These are phyloP conservation scores for Phortica okadai DNA, from an alignment of 2,888 invertebrate genomes.

Conservation along the genomic window DNA sequence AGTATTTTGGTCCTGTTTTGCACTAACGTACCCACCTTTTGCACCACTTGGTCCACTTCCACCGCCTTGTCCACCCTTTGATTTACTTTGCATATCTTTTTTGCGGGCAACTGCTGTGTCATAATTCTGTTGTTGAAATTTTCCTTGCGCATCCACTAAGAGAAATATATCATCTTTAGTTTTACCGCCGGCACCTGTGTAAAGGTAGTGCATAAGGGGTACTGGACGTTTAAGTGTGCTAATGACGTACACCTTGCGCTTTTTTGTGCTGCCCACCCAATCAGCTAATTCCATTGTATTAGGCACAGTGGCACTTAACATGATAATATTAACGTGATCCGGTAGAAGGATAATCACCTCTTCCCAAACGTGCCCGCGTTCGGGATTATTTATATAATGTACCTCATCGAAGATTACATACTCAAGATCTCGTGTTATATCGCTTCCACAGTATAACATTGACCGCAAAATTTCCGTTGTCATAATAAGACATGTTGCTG, in stretches of 20 bases:
- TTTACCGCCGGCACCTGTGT: constrained; percentile 85
- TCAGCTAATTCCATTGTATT: constrained; percentile 97
- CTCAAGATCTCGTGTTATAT: constrained; percentile 96
- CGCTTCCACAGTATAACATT: constrained; percentile 96
- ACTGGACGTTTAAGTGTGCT: constrained; percentile 95
- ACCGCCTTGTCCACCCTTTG: constrained; percentile 53
- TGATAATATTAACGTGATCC: constrained; percentile 94
- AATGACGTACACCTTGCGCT: constrained; percentile 93
- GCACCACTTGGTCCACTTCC: constrained; percentile 13
- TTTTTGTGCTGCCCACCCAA: constrained; percentile 92
- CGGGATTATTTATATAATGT: constrained; percentile 98
- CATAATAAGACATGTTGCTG: constrained; percentile 97
- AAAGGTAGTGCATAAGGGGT: constrained; percentile 95
- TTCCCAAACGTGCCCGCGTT: constrained; percentile 99
- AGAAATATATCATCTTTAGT: constrained; percentile 85
- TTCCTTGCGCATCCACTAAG: constrained; percentile 86
- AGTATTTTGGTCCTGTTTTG: constrained; percentile 87
- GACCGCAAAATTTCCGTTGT: constrained; percentile 98
- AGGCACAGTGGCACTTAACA: constrained; percentile 98
- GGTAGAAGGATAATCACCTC: constrained; percentile 97
- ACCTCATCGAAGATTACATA: constrained; percentile 99
- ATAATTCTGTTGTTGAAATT: constrained; percentile 82
- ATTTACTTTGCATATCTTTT: constrained; percentile 69
- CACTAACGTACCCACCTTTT: constrained; percentile 56
- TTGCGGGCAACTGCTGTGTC: constrained; percentile 79